phyloP scores from a whole-genome alignment of 2,797 vertebrate species.

The Peromyscus attwateri region DNA sequence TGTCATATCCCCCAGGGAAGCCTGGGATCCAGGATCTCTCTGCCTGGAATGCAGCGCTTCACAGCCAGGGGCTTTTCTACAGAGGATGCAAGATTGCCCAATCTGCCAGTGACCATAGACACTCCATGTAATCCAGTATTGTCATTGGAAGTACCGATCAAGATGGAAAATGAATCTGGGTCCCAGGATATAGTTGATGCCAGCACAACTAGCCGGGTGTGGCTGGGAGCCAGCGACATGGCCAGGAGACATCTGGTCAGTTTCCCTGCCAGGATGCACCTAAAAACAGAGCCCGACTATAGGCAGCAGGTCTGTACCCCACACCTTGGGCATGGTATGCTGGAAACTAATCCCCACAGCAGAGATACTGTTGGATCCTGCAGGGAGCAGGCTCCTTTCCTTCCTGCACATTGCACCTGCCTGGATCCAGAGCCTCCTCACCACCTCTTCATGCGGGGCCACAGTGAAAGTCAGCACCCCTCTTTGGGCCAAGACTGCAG shows the following conservation, averaged over 20 bases:
- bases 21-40: constrained; percentile 89
- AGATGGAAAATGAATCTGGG: constrained; percentile 94
- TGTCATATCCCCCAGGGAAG: constrained; percentile 88
- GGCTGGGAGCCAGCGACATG: constrained; percentile 86
- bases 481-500: constrained; percentile 91
- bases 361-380: constrained; percentile 84
- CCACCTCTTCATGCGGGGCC: constrained; percentile 90
- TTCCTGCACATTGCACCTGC: constrained; percentile 89
- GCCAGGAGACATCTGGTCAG: constrained; percentile 86
- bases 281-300: constrained; percentile 92
- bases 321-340: constrained; percentile 89
- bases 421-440: constrained; percentile 90
- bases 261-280: constrained; percentile 88
- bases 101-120: constrained; percentile 83
- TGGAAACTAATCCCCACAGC: constrained; percentile 82
- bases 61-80: constrained; percentile 87
- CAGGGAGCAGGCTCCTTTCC: constrained; percentile 88
- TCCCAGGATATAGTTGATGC: constrained; percentile 89
- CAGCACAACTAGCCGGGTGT: constrained; percentile 87
- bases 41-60: constrained; percentile 87
- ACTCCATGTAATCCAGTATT: constrained; percentile 88
- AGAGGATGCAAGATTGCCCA: constrained; percentile 91
- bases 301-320: constrained; percentile 89
- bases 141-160: constrained; percentile 92
- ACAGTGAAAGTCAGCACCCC: constrained; percentile 87